phyloP scores from a whole-genome alignment of 1,140 invertebrate species.

The Zaprionus lachaisei region DNA sequence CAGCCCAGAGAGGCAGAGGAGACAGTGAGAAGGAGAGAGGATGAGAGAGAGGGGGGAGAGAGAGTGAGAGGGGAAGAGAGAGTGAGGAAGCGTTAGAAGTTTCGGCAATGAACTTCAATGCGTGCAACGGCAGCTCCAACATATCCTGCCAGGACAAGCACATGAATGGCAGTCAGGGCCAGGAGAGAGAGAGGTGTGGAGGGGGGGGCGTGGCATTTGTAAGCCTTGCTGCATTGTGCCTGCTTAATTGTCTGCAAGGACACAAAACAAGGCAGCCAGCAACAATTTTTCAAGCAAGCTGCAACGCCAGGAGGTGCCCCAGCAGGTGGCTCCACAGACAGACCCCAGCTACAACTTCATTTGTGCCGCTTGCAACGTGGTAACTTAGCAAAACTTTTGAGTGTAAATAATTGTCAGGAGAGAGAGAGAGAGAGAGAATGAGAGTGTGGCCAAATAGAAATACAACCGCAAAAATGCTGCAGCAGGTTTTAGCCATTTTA shows the following conservation, averaged over 20 bases:
- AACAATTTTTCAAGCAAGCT: too few relatives aligned
- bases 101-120: conserved; percentile 77
- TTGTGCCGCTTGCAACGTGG: conserved; percentile 44
- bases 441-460: conserved; percentile 44
- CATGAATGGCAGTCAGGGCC: conserved; percentile 26
- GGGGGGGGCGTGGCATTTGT: conserved; percentile 36
- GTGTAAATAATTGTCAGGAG: conserved; percentile 78
- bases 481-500: conserved; percentile 34
- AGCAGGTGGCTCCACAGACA: too few relatives aligned
- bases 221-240: conserved; percentile 68
- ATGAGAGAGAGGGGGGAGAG: background rate
- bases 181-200: conserved; percentile 9
- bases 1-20: background rate
- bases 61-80: background rate
- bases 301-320: too few relatives aligned
- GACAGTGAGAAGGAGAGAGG: background rate
- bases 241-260: conserved; percentile 81
- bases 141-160: conserved; percentile 62
- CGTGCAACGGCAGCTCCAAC: conserved; percentile 50
- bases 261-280: conserved; percentile 40
- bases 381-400: conserved; percentile 74
- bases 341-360: conserved; percentile 58
- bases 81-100: conserved; percentile 37
- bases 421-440: background rate
- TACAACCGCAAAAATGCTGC: conserved; percentile 70